Evolutionary conservation across 2,797 vertebrate genomes (phyloP).

Genomic region (Leptodactylus fallax): DNA sequence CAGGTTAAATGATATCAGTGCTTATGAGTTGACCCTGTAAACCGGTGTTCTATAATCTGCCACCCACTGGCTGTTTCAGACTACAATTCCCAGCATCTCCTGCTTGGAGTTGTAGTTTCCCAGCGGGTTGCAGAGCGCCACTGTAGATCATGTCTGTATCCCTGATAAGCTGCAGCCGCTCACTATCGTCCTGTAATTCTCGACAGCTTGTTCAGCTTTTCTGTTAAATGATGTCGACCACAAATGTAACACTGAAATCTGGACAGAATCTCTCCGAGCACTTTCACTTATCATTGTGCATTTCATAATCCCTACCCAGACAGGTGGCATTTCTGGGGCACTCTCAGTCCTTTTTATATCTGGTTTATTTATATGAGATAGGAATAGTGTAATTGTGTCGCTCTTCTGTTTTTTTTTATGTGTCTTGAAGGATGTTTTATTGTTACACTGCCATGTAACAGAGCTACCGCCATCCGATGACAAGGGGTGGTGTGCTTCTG

Average conservation of each 20-base stretch:
- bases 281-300: conserved; percentile 44
- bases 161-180: conserved; percentile 75
- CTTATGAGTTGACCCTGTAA: conserved; percentile 79
- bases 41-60: conserved; percentile 43
- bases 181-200: conserved; percentile 82
- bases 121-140: not conserved
- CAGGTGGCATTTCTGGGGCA: conserved; percentile 27
- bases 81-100: not conserved
- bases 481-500: not conserved
- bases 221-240: conserved; percentile 80
- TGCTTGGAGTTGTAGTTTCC: not conserved
- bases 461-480: not conserved
- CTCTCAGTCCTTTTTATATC: conserved; percentile 4
- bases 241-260: conserved; percentile 80
- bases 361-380: conserved; percentile 56
- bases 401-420: conserved; percentile 10
- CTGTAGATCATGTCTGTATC: conserved; percentile 78
- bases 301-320: conserved; percentile 30
- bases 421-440: conserved; percentile 11
- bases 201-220: conserved; percentile 80
- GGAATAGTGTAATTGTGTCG: conserved; percentile 16
- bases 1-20: conserved; percentile 80
- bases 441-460: conserved; percentile 50
- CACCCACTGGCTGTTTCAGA: not conserved
- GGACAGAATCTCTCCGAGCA: conserved; percentile 79